Evolutionary conservation across 2,888 invertebrate species (phyloP).

Genomic region (Tetheella fluctuosa): DNA sequence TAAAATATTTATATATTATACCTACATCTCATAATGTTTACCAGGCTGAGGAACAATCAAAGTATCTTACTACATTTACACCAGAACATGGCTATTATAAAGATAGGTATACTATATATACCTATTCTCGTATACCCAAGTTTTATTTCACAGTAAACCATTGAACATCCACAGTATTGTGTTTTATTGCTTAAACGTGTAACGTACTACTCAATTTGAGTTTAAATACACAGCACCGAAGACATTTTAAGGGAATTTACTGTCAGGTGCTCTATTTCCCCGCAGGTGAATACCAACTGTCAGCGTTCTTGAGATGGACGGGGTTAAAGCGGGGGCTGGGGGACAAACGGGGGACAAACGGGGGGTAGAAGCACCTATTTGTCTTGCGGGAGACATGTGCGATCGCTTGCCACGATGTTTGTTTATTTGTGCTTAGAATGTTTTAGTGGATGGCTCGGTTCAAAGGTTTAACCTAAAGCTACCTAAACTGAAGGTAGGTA

Average conservation of each 20-base stretch:
- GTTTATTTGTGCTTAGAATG: slow-evolving; percentile 67
- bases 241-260: slow-evolving; percentile 50
- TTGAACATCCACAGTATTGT: background rate
- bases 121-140: background rate
- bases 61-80: no score
- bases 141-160: background rate
- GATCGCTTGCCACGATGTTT: slow-evolving; percentile 62
- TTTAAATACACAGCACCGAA: slow-evolving; percentile 45
- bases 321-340: slow-evolving; percentile 34
- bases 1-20: no score
- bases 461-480: slow-evolving; percentile 17
- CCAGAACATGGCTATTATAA: no score
- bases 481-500: slow-evolving; percentile 22
- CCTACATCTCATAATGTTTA: no score
- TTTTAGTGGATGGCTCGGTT: slow-evolving; percentile 34
- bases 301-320: slow-evolving; percentile 59
- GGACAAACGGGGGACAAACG: slow-evolving; percentile 28
- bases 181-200: slow-evolving; percentile 25
- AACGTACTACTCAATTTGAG: slow-evolving; percentile 33
- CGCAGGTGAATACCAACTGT: slow-evolving; percentile 74
- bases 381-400: slow-evolving; percentile 73
- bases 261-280: slow-evolving; percentile 49
- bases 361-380: slow-evolving; percentile 50
- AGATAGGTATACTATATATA: no score
- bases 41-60: no score